Evolutionary conservation across 2,113 vertebrate species (phyloP), one percentile per base, ranked within the genome.

Genomic region (Macrotus californicus): DNA sequence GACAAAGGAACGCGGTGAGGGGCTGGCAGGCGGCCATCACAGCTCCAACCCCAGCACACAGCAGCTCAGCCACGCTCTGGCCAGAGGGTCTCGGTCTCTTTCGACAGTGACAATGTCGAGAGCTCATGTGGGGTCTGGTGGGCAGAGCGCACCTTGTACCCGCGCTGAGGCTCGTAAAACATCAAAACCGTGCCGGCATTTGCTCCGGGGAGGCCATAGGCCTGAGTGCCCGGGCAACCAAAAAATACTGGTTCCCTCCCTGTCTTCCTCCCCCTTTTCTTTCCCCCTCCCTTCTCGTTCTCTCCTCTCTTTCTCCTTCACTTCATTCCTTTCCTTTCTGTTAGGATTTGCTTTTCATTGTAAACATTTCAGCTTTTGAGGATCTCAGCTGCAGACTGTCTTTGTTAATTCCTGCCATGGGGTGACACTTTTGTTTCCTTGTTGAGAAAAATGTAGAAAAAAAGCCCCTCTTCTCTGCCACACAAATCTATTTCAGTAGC

Each of bases 1-100:
- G 73, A 91, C 89, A 92, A 92, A 91, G 92, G 93, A 36, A 9
- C 82, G 18, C 50, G 22, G 14, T 6, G 86, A 89, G 6, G 2
- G 89, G 39, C 64, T 87, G 64, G 61, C 13, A 92, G 83, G 73
- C 97, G 92, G 70, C 54, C 66, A 41, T 96, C 96, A 96, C 91
- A 95, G 92, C 85, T 93, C 61, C 21, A 48, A 16, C 10, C 54
- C 54, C 54, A 19, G 36, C 79, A 24, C 39, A 83, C 56, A 2
- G 81, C 26, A 24, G 70, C 39, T 97, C 4, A 64, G 76, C 29
- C 46, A 56, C 79, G 48, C 14, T n/a, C 1, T 95, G 66, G 52
- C 19, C 5, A 67, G 70, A 26, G 48, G 7, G 2, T 2, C 10
- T 56, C 10, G 31, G 4, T 43, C 3, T 91, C n/a, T 31, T 91